Conservation (phyloP, 1,140 invertebrate genomes). For the Lepidurus couesii region DNA sequence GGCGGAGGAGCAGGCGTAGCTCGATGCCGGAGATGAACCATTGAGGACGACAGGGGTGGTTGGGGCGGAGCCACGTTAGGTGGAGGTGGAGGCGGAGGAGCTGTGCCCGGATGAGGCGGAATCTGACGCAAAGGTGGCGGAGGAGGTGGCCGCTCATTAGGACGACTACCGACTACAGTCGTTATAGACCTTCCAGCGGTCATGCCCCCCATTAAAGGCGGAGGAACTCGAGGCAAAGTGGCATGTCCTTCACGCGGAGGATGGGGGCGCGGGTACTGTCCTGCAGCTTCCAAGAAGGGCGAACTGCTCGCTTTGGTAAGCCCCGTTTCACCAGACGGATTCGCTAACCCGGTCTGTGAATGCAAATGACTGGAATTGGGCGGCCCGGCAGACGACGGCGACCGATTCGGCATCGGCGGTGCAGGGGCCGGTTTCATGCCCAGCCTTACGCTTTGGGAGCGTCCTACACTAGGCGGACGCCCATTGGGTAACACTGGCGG, state of each 20-base stretch:
- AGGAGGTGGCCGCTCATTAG: slow-evolving; percentile 13
- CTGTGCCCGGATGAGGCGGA: background rate
- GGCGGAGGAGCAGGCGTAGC: background rate
- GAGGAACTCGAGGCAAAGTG: slow-evolving; percentile 12
- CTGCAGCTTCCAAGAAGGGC: background rate
- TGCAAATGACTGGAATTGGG: background rate
- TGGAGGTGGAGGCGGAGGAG: background rate
- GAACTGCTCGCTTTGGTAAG: background rate
- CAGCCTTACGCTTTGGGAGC: background rate
- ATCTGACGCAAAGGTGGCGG: slow-evolving; percentile 11
- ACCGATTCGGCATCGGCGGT: background rate
- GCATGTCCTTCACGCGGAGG: background rate
- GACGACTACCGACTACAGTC: background rate
- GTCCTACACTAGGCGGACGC: background rate
- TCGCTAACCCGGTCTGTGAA: background rate
- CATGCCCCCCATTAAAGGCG: background rate
- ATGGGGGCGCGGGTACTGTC: background rate
- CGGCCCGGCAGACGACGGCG: background rate
- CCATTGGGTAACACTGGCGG: background rate
- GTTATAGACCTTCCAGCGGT: background rate
- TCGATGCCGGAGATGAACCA: background rate
- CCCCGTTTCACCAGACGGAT: background rate
- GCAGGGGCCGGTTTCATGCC: background rate
- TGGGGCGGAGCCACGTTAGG: background rate
- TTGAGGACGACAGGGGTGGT: background rate